phyloP scores from a whole-genome alignment of 1,140 invertebrate genomes.

The Helicoverpa armigera region DNA sequence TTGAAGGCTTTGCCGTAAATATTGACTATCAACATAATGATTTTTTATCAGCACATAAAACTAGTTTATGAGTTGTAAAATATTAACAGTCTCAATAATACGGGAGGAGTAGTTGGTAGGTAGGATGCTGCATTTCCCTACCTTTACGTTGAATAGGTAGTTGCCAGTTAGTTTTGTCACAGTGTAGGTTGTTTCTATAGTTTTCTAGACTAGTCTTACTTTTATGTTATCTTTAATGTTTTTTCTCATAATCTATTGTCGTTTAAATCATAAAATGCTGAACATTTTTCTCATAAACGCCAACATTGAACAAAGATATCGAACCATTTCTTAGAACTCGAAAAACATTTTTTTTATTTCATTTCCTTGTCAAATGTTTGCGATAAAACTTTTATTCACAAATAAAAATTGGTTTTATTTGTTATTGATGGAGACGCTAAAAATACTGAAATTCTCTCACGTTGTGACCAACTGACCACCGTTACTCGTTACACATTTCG shows the following conservation, averaged over 20 bases:
- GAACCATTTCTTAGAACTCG: background rate
- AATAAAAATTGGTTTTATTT: conserved; percentile 10
- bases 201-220: background rate
- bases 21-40: conserved; percentile 5
- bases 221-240: too few relatives aligned
- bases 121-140: background rate
- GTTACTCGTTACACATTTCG: conserved; percentile 40
- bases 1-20: background rate
- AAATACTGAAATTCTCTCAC: conserved; percentile 44
- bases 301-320: background rate
- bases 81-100: background rate
- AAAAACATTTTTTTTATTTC: background rate
- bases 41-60: conserved; percentile 37
- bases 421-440: background rate
- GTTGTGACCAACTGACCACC: conserved; percentile 8
- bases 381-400: background rate
- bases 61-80: conserved; percentile 22
- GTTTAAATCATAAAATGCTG: too few relatives aligned
- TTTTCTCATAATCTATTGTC: background rate
- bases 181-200: background rate
- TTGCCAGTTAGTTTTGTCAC: background rate
- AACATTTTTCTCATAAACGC: background rate
- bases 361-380: background rate
- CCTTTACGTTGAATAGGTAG: background rate
- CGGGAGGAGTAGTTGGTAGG: background rate